Evolutionary conservation across 1,140 invertebrate species (phyloP), one percentile per base, ranked within the genome.

Genomic region (Penaeus vannamei): DNA sequence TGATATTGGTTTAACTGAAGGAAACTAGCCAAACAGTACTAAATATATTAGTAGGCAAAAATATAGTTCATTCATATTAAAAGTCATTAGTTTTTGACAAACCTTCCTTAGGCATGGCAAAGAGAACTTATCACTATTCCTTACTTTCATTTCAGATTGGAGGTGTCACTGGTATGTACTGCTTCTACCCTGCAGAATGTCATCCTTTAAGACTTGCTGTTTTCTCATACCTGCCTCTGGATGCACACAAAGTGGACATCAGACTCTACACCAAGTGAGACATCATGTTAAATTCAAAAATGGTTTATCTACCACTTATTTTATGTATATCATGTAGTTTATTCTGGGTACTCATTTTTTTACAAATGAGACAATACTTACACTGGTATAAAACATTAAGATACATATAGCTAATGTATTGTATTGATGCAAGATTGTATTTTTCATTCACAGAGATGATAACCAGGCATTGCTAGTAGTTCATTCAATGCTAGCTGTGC

Each of bases 161-260:
- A 32, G 83, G 82, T 77, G 72, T 89, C 59, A 89, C 82, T 84
- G 82, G 84, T 46, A 62, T 89, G 22, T 89, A 89, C 53, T 84
- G 72, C 26, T 80, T 89, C 61, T 84, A 84, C 60, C 87, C 82
- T 3, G 20, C 42, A 26, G 32, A 89, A 17, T 46, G 66, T 32
- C 82, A 89, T 59, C 87, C 87, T 14, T 66, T 89, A 8, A 42
- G 61, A 62, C 76, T 79, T 64, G 59, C 82, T 36, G 87, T 72
- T 59, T 84, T 89, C 82, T 80, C 72, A 20, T 59, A 77, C 10
- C 66, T 32, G 10, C 69, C n/a, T 1, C 26, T 64, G 8, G 32
- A 89, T 36, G 20, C 87, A 64, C 82, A 89, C 76, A 61, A 26
- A 19, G 72, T 84, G n/a, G n/a, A 79, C 59, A 69, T 89, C n/a